phyloP scores from a whole-genome alignment of 1,140 invertebrate genomes.

The Drosophila mayri region DNA sequence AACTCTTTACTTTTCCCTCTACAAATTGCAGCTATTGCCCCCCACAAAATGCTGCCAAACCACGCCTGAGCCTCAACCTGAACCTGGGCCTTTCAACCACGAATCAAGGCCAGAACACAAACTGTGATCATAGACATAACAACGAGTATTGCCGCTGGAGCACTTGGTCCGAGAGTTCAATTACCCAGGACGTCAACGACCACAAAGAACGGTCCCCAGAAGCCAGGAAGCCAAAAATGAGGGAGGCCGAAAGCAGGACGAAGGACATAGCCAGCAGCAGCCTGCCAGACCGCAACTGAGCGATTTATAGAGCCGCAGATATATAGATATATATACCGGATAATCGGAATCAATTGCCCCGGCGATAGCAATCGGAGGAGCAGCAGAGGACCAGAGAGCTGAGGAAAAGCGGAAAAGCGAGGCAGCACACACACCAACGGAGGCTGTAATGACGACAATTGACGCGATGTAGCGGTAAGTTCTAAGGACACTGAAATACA shows the following conservation, averaged over 20 bases:
- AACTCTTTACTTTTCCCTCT: neutral
- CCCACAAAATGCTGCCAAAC: conserved; percentile 77
- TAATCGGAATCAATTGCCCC: conserved; percentile 69
- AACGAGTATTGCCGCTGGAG: conserved; percentile 37
- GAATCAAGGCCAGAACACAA: conserved; percentile 54
- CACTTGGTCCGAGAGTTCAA: conserved; percentile 9
- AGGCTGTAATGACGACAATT: conserved; percentile 82
- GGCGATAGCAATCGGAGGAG: conserved; percentile 23
- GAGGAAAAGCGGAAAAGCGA: conserved; percentile 2
- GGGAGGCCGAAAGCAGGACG: conserved; percentile 11
- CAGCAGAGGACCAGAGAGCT: conserved; percentile 11
- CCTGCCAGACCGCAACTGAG: conserved; percentile 61
- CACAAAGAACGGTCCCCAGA: conserved; percentile 13
- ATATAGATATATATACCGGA: conserved; percentile 25
- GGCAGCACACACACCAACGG: conserved; percentile 34
- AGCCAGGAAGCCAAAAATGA: conserved; percentile 46
- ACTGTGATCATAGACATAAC: conserved; percentile 79
- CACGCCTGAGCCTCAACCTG: conserved; percentile 65
- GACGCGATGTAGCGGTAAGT: conserved; percentile 84
- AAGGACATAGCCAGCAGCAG: conserved; percentile 45
- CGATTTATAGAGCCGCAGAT: conserved; percentile 62
- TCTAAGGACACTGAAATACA: conserved; percentile 5
- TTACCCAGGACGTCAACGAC: conserved; percentile 11
- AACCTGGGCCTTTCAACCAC: conserved; percentile 40
- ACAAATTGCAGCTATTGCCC: conserved; percentile 59